Percentiles rank a stretch among this genome's conserved stretches.
Conservation (phyloP, 2,888 invertebrate species). For the Conus canariensis region DNA sequence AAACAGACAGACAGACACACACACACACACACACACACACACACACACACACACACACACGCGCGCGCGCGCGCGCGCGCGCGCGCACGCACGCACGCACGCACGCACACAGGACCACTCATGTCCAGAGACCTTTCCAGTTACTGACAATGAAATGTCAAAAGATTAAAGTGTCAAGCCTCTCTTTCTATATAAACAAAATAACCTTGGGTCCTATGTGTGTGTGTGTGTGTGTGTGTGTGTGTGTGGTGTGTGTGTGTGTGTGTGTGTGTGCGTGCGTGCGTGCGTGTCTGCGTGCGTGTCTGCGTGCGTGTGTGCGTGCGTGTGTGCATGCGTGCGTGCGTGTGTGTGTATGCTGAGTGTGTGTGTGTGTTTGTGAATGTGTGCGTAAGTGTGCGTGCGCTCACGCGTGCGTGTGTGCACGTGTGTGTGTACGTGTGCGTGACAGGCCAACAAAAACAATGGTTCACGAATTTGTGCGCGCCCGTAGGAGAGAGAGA, state of each 20-base stretch:
- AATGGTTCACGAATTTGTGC: too few relatives aligned
- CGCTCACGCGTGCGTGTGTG: neutral
- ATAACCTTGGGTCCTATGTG: neutral
- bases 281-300: neutral
- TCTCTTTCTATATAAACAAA: neutral
- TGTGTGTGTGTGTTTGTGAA: neutral
- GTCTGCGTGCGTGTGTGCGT: neutral
- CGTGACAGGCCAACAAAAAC: too few relatives aligned
- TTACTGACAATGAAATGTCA: too few relatives aligned
- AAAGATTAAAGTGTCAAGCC: too few relatives aligned
- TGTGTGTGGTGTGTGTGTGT: neutral
- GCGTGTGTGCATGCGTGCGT: neutral
- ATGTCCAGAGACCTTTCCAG: too few relatives aligned
- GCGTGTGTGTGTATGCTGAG: neutral
- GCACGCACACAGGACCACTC: too few relatives aligned
- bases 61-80: too few relatives aligned
- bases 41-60: too few relatives aligned
- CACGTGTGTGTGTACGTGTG: neutral
- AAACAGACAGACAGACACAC: too few relatives aligned
- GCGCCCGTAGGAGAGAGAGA: too few relatives aligned
- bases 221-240: neutral
- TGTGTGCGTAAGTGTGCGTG: neutral
- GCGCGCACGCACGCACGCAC: too few relatives aligned
- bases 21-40: too few relatives aligned
- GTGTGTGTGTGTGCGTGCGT: neutral